Conservation (phyloP, 1,140 invertebrate species). For the Drosophila pachea region DNA sequence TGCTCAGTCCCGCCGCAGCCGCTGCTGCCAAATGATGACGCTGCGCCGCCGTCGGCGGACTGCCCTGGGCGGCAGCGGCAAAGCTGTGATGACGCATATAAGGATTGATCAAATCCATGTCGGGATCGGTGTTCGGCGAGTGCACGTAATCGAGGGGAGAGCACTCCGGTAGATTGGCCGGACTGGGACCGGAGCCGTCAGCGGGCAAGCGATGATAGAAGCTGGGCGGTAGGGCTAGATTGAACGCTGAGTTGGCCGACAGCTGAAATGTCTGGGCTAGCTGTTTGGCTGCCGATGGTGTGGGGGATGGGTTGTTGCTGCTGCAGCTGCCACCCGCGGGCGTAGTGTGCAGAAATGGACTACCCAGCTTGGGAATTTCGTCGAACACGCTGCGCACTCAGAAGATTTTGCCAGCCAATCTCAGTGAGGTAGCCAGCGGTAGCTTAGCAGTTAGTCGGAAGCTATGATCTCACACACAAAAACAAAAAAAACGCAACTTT, state of each 20-base stretch:
- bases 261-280: conserved; percentile 68
- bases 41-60: conserved; percentile 65
- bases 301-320: conserved; percentile 58
- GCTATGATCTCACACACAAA: background rate
- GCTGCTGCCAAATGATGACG: conserved; percentile 64
- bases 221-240: conserved; percentile 66
- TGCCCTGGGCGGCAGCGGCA: conserved; percentile 60
- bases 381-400: conserved; percentile 17
- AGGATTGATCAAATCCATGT: conserved; percentile 77
- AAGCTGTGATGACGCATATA: conserved; percentile 77
- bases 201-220: conserved; percentile 49
- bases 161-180: conserved; percentile 35
- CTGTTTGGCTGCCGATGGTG: conserved; percentile 51
- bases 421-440: background rate
- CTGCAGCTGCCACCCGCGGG: conserved; percentile 64
- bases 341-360: conserved; percentile 70
- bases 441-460: background rate
- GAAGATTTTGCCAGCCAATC: background rate
- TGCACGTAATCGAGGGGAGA: conserved; percentile 32
- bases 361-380: conserved; percentile 73
- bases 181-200: conserved; percentile 17
- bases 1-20: conserved; percentile 50
- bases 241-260: conserved; percentile 74
- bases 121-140: conserved; percentile 37
- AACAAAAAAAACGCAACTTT: background rate